Percentiles rank a stretch among this genome's conserved stretches.
Evolutionary conservation across 1,140 invertebrate species (phyloP).

Genomic region (Sweltsa coloradensis): DNA sequence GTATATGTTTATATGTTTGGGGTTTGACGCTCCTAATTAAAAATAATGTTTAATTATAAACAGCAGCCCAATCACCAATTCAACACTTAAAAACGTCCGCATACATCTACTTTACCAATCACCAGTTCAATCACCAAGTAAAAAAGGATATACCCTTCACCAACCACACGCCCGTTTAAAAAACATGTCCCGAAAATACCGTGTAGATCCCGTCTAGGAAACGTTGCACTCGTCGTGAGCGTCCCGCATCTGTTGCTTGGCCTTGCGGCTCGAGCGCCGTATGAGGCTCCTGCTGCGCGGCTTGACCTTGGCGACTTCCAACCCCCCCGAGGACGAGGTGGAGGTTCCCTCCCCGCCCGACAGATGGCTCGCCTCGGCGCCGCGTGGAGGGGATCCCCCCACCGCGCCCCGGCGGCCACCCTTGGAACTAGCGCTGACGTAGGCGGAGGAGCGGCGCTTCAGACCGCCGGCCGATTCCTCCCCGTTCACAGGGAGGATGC

Average conservation of each 20-base stretch:
- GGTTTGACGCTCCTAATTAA: too few relatives aligned
- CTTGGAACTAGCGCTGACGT: conserved; percentile 45
- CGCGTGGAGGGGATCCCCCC: conserved; percentile 24
- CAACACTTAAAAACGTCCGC: too few relatives aligned
- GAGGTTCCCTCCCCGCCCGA: conserved; percentile 18
- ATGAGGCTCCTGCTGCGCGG: conserved; percentile 63
- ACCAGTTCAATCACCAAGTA: too few relatives aligned
- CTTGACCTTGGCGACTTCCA: conserved; percentile 33
- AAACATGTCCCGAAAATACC: too few relatives aligned
- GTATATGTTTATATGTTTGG: too few relatives aligned
- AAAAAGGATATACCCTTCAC: too few relatives aligned
- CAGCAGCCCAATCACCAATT: too few relatives aligned
- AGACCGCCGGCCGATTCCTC: conserved; percentile 40
- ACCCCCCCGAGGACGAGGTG: not conserved
- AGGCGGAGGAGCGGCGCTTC: conserved; percentile 59
- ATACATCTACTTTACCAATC: too few relatives aligned
- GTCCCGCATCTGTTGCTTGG: conserved; percentile 63
- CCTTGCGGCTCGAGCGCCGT: conserved; percentile 61
- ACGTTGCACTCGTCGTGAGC: conserved; percentile 59
- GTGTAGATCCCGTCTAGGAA: too few relatives aligned
- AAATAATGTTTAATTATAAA: too few relatives aligned
- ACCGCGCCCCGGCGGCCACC: conserved; percentile 29
- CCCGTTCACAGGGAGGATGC: conserved; percentile 44
- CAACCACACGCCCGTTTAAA: too few relatives aligned
- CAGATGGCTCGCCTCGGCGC: conserved; percentile 27